A percentile compares a stretch with the other conserved stretches of the same genome.
Evolutionary conservation across 2,113 vertebrate genomes (phyloP).

Genomic region (Chroicocephalus ridibundus): DNA sequence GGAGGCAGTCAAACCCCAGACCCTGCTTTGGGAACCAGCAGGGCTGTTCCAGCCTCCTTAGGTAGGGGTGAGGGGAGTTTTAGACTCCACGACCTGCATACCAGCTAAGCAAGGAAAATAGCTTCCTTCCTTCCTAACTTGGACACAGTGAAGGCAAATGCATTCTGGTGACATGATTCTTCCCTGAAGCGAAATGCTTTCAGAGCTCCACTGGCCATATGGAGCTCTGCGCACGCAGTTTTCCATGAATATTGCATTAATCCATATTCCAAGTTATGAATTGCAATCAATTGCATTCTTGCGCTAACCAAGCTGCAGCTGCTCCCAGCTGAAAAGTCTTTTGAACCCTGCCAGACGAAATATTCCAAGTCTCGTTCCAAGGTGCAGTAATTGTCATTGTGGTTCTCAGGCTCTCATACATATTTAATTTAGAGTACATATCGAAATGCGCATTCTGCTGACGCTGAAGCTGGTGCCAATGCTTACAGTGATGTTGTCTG

Average conservation of each 20-base stretch:
- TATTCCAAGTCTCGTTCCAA: slow-evolving; percentile 54
- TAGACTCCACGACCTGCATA: neutral
- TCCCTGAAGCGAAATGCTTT: slow-evolving; percentile 40
- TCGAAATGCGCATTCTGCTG: slow-evolving; percentile 6
- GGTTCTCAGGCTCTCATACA: slow-evolving; percentile 38
- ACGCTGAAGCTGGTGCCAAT: neutral
- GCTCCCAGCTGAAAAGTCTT: slow-evolving; percentile 54
- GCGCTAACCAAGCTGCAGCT: slow-evolving; percentile 31
- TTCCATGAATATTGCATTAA: slow-evolving; percentile 60
- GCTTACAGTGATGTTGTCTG: slow-evolving; percentile 12
- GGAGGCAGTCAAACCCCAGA: neutral
- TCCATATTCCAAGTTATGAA: slow-evolving; percentile 54
- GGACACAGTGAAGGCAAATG: slow-evolving; percentile 15
- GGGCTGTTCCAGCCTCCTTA: neutral
- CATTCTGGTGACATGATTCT: slow-evolving; percentile 31
- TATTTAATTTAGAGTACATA: slow-evolving; percentile 47
- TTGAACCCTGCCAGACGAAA: slow-evolving; percentile 43
- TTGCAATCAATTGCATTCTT: slow-evolving; percentile 52
- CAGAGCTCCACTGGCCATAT: slow-evolving; percentile 9
- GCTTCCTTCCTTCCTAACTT: slow-evolving; percentile 31
- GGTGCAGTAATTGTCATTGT: slow-evolving; percentile 58
- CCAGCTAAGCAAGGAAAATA: slow-evolving; percentile 30
- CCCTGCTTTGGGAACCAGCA: neutral
- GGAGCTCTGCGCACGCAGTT: neutral
- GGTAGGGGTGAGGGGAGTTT: neutral